These are phyloP conservation scores for Lanius collurio DNA, from an alignment of 2,113 vertebrate species.

Conservation along the genomic window DNA sequence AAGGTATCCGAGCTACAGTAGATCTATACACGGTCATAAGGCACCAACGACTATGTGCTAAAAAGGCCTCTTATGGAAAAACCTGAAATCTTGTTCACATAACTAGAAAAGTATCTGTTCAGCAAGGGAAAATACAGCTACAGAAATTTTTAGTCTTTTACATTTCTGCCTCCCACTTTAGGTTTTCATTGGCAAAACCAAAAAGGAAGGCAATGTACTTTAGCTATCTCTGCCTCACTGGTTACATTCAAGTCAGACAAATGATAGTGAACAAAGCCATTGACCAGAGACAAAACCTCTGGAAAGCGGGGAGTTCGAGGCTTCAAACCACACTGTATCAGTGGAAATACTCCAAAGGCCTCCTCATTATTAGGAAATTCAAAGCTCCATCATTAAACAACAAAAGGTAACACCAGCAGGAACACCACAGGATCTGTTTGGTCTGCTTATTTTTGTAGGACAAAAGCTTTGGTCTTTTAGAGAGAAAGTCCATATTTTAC, in stretches of 20 bases:
- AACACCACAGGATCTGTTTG: slow-evolving; percentile 4
- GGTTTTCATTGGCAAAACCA: background rate
- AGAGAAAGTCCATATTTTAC: background rate
- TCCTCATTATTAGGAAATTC: background rate
- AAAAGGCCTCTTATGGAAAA: slow-evolving; percentile 36
- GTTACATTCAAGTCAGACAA: slow-evolving; percentile 3
- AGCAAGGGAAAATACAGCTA: background rate
- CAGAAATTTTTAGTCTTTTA: background rate
- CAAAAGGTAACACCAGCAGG: background rate
- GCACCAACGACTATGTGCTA: slow-evolving; percentile 22
- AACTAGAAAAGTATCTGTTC: background rate
- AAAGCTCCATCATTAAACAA: background rate
- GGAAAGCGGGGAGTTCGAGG: background rate
- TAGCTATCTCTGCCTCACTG: background rate
- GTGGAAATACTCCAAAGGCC: background rate
- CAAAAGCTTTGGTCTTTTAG: slow-evolving; percentile 52
- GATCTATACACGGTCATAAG: slow-evolving; percentile 36
- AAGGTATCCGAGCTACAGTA: background rate
- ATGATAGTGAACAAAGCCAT: background rate
- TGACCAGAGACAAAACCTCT: background rate
- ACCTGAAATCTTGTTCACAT: background rate
- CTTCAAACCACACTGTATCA: background rate
- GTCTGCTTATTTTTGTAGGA: slow-evolving; percentile 17
- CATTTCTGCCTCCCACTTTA: background rate
- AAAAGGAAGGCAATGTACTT: background rate